phyloP scores from a whole-genome alignment of 2,113 vertebrate genomes.

The Rattus norvegicus region DNA sequence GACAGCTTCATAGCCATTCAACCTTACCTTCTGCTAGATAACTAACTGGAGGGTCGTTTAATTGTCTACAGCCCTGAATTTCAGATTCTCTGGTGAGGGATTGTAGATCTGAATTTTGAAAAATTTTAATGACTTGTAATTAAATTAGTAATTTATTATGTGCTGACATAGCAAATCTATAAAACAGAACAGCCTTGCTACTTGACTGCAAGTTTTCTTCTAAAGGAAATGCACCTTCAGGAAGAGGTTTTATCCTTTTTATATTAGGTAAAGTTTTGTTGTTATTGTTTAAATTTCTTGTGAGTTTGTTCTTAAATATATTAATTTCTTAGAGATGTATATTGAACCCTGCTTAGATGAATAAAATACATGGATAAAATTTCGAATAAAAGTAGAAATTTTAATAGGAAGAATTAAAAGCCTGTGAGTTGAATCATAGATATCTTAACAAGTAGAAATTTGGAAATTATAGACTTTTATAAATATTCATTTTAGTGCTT shows the following conservation, averaged over 20 bases:
- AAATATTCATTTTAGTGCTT: constrained; percentile 39
- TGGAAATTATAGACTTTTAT: constrained; percentile 26
- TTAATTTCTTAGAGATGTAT: neutral
- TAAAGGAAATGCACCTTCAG: constrained; percentile 3
- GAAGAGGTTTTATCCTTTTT: neutral
- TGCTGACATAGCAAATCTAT: constrained; percentile 2
- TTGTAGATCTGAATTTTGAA: constrained; percentile 40
- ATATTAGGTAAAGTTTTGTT: neutral
- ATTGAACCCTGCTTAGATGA: constrained; percentile 5
- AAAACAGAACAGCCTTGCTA: neutral
- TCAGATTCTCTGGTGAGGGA: constrained; percentile 17
- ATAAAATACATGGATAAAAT: neutral
- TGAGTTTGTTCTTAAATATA: neutral
- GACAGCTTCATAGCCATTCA: neutral
- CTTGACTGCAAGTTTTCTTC: neutral
- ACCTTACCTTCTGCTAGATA: neutral
- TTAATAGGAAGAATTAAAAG: neutral
- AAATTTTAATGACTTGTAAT: constrained; percentile 35
- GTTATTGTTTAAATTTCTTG: constrained; percentile 43
- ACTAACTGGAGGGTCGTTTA: constrained; percentile 8
- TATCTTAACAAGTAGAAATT: constrained; percentile 26
- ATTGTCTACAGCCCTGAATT: constrained; percentile 25
- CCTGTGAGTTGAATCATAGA: neutral
- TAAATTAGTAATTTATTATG: constrained; percentile 18
- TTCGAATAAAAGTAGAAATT: neutral